Evolutionary conservation across 2,888 invertebrate species (phyloP), one percentile per base, ranked within the genome.

Genomic region (Amiota minor): DNA sequence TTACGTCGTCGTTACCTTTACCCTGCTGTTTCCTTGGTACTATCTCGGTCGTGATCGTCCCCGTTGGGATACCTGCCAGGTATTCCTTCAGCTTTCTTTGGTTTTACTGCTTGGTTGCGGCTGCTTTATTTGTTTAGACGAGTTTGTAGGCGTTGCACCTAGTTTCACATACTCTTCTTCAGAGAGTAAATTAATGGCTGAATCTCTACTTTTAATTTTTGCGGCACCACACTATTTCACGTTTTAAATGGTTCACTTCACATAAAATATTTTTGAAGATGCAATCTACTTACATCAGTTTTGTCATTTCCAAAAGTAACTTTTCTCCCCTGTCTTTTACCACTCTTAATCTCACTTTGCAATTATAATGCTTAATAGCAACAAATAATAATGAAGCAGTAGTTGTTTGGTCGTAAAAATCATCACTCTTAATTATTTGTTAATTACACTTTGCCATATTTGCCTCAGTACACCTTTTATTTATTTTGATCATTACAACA

Each of bases 181-280:
- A 0, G 95, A 90, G 1, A 98, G 95, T 69, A 98, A 91, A 85
- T 97, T 95, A 83, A 98, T 97, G 86, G 95, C 95, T 90, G 98
- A 97, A 92, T 98, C 97, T 89, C 96, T 96, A 11, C 98, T 98
- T 88, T 97, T 98, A 88, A 98, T 98, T 87, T n/a, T 98, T 96
- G 75, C 97, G 92, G 87, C 98, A 98, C 86, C 97, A 97, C 20
- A 95, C 94, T n/a, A 97, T 97, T 92, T 98, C 98, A 81, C 97
- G 96, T 80, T 97, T 95, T 18, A 98, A 91, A 91, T 98, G 97
- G 87, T 96, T 95, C 10, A 96, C 94, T 91, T 98, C 98, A 89
- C 98, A 98, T 8, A 98, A 91, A 70, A 98, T 91, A 90, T 98
- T 98, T n/a, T 90, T 98, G 98, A 72, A 98, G 91, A 81, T 96